Evolutionary conservation across 2,888 invertebrate species (phyloP), one percentile per base, ranked within the genome.

Genomic region (Muscina levida): DNA sequence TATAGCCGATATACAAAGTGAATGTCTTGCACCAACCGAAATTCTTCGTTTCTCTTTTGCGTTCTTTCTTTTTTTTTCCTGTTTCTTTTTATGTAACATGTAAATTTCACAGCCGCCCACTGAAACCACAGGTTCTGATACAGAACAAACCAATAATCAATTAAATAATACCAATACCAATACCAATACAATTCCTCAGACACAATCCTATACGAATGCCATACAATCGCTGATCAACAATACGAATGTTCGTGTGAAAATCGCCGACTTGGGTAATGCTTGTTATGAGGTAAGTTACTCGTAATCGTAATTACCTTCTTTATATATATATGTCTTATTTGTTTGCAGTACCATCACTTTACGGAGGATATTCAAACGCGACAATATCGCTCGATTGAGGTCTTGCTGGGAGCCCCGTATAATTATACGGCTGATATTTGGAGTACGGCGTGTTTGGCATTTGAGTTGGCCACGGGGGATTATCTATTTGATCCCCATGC

Each of bases 381-480:
- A 65, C 96, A 96, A 90, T 97, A 96, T 89, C 92, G 96, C 82
- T 94, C 95, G 82, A 91, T 95, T 76, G 96, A 96, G 91, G 96
- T 96, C 31, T 84, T 89, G 31, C 84, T 90, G 68, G 96, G 95
- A 53, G 93, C 95, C 62, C 94, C 94, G 1, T 96, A 96, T 88
- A 95, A 94, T 82, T 92, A 94, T 79, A 94, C 95, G 62, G 96
- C 96, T 62, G 96, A 96, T 90, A 95, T 96, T 79, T 96, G 96
- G 96, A 95, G 95, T 84, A 94, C 95, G 11, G 96, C 96, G 13
- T 96, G 96, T 89, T 93, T 96, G 92, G 95, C 96, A 65, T 97
- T 96, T 91, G 96, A 97, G 89, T 89, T 97, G 86, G 95, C 95
- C 10, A 96, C 96, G n/a, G 96, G 96, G 1, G 96, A 97, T 89